Percentiles rank a stretch among this genome's conserved stretches.
These are phyloP conservation scores for Sanderia malayensis DNA, from an alignment of 30 jellyfish, hydroid and myxozoan species.

Conservation along the genomic window DNA sequence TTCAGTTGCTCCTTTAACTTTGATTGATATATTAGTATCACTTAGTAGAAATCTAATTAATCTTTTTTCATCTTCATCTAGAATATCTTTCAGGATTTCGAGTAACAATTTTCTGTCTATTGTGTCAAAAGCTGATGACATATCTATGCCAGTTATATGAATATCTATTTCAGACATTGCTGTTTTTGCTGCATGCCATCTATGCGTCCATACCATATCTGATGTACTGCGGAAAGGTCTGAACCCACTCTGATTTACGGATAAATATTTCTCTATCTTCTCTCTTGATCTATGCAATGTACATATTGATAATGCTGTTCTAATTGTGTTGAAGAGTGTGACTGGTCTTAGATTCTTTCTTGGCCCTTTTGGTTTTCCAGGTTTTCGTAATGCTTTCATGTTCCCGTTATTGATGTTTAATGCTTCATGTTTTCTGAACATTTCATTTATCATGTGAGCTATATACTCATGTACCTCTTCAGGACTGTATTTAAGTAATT, in stretches of 20 bases:
- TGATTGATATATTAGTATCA: no score
- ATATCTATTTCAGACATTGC: conserved; percentile 25
- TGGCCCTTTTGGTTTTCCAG: conserved; percentile 20
- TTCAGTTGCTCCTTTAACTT: conserved; percentile 11
- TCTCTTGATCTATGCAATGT: conserved; percentile 18
- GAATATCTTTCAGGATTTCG: no score
- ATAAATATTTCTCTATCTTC: conserved; percentile 9
- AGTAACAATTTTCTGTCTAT: no score
- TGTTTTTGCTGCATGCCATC: conserved; percentile 46
- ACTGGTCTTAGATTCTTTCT: conserved; percentile 33
- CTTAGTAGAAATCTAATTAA: no score
- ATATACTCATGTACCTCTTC: conserved; percentile 8
- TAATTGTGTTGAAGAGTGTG: conserved; percentile 4
- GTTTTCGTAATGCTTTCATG: conserved; percentile 19
- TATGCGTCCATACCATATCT: conserved; percentile 38
- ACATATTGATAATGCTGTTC: conserved; percentile 3
- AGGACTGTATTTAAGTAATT: conserved; percentile 13
- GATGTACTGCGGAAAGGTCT: conserved; percentile 31
- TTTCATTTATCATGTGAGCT: conserved; percentile 12
- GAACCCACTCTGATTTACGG: conserved; percentile 44
- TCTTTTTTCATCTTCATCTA: no score
- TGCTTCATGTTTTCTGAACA: conserved; percentile 11
- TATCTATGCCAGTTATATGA: no score
- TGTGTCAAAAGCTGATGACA: no score
- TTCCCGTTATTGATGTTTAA: conserved; percentile 15